Evolutionary conservation across 2,113 vertebrate species (phyloP).

Genomic region (Antigone vipio): DNA sequence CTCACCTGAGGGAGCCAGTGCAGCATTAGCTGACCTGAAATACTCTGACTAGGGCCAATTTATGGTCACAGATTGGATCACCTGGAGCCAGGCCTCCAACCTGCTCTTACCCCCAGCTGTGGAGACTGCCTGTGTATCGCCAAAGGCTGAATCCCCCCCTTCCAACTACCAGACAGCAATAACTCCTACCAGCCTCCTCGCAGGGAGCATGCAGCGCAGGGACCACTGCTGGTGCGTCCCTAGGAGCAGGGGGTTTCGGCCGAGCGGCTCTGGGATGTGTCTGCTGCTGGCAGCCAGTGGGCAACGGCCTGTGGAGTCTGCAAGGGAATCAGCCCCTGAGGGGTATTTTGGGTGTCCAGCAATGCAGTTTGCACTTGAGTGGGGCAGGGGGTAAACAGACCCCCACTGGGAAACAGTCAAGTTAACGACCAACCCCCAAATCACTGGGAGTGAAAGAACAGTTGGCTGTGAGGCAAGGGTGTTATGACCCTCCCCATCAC

Average conservation of each 20-base stretch:
- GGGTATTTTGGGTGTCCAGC: neutral
- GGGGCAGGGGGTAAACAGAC: neutral
- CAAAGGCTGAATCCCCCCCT: neutral
- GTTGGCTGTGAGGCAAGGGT: neutral
- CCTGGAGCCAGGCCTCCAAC: neutral
- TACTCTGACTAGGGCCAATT: neutral
- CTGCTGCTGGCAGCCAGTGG: neutral
- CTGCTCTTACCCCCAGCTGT: neutral
- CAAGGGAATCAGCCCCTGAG: neutral
- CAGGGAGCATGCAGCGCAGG: accelerated
- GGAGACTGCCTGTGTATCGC: neutral
- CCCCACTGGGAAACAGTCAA: neutral
- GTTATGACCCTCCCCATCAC: neutral
- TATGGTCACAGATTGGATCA: neutral
- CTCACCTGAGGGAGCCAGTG: accelerated
- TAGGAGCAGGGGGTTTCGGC: neutral
- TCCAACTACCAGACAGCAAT: neutral
- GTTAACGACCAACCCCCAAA: neutral
- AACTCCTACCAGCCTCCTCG: neutral
- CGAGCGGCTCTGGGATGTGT: accelerated
- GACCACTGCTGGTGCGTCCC: neutral
- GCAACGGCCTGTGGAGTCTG: neutral
- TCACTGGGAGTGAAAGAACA: neutral
- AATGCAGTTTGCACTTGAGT: neutral
- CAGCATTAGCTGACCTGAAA: neutral